These are phyloP conservation scores for Monopis laevigella DNA, from an alignment of 2,888 invertebrate genomes.

Conservation along the genomic window DNA sequence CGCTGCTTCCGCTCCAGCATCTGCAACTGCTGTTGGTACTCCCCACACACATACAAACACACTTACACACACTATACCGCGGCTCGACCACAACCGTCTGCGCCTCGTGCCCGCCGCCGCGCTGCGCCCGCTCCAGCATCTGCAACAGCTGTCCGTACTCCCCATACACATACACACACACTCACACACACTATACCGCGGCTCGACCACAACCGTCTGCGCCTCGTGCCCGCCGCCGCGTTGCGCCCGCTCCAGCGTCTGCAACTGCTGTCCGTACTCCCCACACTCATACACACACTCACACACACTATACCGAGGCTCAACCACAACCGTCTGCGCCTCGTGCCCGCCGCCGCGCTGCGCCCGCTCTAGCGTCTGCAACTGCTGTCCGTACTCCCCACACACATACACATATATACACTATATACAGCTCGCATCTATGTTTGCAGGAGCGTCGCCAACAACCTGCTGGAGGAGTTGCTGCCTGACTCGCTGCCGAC, in stretches of 20 bases:
- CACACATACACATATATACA: background rate
- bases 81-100: slow-evolving; percentile 79
- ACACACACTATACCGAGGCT: too few species aligned
- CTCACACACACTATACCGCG: background rate
- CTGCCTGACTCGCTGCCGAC: slow-evolving; percentile 74
- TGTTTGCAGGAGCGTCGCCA: slow-evolving; percentile 80
- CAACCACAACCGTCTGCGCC: background rate
- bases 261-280: slow-evolving; percentile 47
- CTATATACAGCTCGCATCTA: too few species aligned
- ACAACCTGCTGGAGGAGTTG: slow-evolving; percentile 77
- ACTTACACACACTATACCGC: too few species aligned
- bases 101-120: slow-evolving; percentile 73
- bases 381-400: too few species aligned
- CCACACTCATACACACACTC: too few species aligned
- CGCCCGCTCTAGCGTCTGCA: too few species aligned
- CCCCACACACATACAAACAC: background rate
- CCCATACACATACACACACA: background rate
- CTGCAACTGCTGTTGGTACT: slow-evolving; percentile 43
- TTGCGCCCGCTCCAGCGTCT: slow-evolving; percentile 55
- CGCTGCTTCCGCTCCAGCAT: slow-evolving; percentile 58
- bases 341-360: background rate
- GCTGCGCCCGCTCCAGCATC: slow-evolving; percentile 53
- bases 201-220: slow-evolving; percentile 39
- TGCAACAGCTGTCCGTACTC: slow-evolving; percentile 42
- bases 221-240: slow-evolving; percentile 72